These are phyloP conservation scores for Drosophila triauraria DNA, from an alignment of 1,140 invertebrate genomes.

Conservation along the genomic window DNA sequence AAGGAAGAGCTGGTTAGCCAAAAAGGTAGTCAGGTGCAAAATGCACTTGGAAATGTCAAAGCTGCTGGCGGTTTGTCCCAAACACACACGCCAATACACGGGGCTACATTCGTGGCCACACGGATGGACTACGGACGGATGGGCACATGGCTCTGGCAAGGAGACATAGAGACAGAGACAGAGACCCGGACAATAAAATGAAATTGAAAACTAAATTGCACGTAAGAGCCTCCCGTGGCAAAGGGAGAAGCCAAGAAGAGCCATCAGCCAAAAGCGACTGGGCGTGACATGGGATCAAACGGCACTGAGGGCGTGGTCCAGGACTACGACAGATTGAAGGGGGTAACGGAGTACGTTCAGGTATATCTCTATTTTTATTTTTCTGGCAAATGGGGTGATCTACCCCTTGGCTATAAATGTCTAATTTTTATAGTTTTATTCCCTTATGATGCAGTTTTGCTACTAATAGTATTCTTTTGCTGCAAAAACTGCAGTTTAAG, in stretches of 20 bases:
- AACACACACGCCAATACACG: constrained; percentile 17
- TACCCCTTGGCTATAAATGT: constrained; percentile 2
- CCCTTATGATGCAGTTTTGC: background rate
- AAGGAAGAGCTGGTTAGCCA: constrained; percentile 41
- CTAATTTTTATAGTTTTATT: background rate
- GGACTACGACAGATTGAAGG: background rate
- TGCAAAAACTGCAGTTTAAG: background rate
- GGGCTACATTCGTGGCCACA: constrained; percentile 2
- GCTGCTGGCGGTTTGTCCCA: constrained; percentile 66
- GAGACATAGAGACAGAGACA: background rate
- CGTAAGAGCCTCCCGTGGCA: constrained; percentile 51
- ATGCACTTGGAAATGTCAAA: constrained; percentile 80
- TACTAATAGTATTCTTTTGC: background rate
- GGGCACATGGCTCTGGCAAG: constrained; percentile 6
- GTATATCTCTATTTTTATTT: background rate
- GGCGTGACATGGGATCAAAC: constrained; percentile 56
- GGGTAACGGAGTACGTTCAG: background rate
- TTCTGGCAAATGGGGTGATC: background rate
- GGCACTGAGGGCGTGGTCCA: constrained; percentile 11
- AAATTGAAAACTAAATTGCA: constrained; percentile 80
- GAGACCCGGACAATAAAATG: constrained; percentile 63
- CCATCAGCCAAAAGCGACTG: constrained; percentile 41
- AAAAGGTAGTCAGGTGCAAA: constrained; percentile 69
- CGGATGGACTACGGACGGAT: background rate
- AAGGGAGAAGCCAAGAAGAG: constrained; percentile 12